Conservation (phyloP, 2,888 invertebrate species). For the Cremastinae sp. region DNA sequence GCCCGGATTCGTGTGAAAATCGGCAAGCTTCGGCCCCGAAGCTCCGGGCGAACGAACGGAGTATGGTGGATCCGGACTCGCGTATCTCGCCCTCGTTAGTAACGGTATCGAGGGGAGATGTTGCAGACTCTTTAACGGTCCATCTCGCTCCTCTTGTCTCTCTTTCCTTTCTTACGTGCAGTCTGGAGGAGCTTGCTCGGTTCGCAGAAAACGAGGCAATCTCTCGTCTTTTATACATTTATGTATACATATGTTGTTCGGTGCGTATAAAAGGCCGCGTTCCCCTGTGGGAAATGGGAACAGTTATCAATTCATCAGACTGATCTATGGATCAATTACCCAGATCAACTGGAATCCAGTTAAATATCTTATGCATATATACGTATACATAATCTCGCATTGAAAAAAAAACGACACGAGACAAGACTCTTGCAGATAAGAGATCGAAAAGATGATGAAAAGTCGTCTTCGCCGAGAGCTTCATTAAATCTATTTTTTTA, state of each 20-base stretch:
- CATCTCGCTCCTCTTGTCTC: conserved; percentile 46
- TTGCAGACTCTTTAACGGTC: conserved; percentile 55
- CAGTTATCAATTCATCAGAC: conserved; percentile 58
- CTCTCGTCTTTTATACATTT: conserved; percentile 6
- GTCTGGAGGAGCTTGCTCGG: conserved; percentile 41
- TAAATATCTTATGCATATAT: conserved; percentile 26
- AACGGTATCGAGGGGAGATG: conserved; percentile 51
- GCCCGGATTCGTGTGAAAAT: conserved; percentile 14
- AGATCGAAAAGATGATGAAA: not conserved
- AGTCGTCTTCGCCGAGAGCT: conserved; percentile 2
- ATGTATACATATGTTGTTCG: not conserved
- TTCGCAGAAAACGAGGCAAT: conserved; percentile 52
- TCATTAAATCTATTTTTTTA: conserved; percentile 1
- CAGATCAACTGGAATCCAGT: conserved; percentile 26
- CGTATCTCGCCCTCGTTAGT: conserved; percentile 57
- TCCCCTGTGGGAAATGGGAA: conserved; percentile 50
- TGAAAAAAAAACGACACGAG: not conserved
- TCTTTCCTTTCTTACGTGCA: conserved; percentile 26
- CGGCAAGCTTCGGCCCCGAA: conserved; percentile 12
- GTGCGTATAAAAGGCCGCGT: not conserved
- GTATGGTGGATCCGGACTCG: conserved; percentile 18
- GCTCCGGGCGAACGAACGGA: conserved; percentile 32
- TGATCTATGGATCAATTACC: conserved; percentile 57
- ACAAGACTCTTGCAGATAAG: not conserved
- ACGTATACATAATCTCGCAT: not conserved